Percentiles rank a stretch among this genome's conserved stretches.
Conservation (phyloP, 1,140 invertebrate species). For the Scaptomyza hsui region DNA sequence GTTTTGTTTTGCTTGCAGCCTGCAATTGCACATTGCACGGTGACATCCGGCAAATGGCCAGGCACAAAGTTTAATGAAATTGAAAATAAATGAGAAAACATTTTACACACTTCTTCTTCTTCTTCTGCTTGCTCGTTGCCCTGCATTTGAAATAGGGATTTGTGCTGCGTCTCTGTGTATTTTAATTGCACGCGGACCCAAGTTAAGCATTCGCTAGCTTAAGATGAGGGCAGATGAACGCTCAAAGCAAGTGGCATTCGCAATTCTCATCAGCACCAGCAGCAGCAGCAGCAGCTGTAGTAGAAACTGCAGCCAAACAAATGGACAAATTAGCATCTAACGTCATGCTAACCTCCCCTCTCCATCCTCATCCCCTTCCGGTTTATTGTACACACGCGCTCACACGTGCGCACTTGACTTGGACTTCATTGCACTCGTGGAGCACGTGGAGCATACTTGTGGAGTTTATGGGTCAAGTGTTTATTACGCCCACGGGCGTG, state of each 20-base stretch:
- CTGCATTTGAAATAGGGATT: constrained; percentile 23
- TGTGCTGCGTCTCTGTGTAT: constrained; percentile 39
- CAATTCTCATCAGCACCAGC: constrained; percentile 12
- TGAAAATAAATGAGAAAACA: constrained; percentile 82
- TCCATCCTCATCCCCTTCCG: neutral
- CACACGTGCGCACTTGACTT: constrained; percentile 75
- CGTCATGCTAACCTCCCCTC: constrained; percentile 13
- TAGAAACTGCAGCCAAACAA: constrained; percentile 50
- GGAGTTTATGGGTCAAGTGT: constrained; percentile 79
- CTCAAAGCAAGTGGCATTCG: constrained; percentile 62
- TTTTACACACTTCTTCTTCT: constrained; percentile 51
- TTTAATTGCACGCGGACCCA: constrained; percentile 69
- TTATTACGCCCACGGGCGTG: constrained; percentile 78
- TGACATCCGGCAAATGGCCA: constrained; percentile 72
- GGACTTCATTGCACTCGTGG: constrained; percentile 74
- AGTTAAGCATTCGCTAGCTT: constrained; percentile 57
- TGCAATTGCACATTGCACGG: constrained; percentile 62
- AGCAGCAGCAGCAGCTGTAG: constrained; percentile 9
- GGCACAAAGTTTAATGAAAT: constrained; percentile 77
- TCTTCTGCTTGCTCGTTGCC: neutral
- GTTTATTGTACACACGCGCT: constrained; percentile 18
- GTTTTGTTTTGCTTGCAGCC: constrained; percentile 65
- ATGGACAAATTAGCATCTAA: constrained; percentile 74
- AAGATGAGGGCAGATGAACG: constrained; percentile 34
- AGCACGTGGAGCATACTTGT: constrained; percentile 70